Conservation (phyloP, 2,888 invertebrate species). For the Heteropelma amictum region DNA sequence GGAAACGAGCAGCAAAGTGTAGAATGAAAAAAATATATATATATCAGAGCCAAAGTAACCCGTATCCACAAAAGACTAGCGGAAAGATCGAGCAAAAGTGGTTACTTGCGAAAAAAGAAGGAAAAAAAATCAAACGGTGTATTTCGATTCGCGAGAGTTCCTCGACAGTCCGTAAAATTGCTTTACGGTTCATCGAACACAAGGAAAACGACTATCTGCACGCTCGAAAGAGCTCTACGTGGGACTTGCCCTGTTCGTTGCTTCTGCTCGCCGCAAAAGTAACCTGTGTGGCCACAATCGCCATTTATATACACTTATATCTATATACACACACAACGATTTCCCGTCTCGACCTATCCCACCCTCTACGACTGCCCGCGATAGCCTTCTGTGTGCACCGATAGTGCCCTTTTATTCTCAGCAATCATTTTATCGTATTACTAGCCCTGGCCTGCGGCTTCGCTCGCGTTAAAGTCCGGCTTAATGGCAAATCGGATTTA, state of each 20-base stretch:
- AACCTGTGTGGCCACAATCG: slow-evolving; percentile 58
- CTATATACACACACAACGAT: background rate
- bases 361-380: slow-evolving; percentile 16
- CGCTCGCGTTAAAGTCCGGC: slow-evolving; percentile 17
- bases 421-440: slow-evolving; percentile 55
- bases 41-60: slow-evolving; percentile 31
- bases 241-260: slow-evolving; percentile 56
- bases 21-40: background rate
- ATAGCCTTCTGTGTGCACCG: slow-evolving; percentile 41
- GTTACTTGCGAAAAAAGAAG: slow-evolving; percentile 51
- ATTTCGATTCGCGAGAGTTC: slow-evolving; percentile 61
- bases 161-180: slow-evolving; percentile 64
- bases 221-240: slow-evolving; percentile 58
- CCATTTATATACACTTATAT: background rate
- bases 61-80: slow-evolving; percentile 40
- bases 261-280: slow-evolving; percentile 54
- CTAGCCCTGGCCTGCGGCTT: slow-evolving; percentile 43
- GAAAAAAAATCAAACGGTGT: slow-evolving; percentile 39
- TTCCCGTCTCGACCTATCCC: background rate
- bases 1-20: background rate
- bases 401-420: slow-evolving; percentile 45
- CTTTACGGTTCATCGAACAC: slow-evolving; percentile 62
- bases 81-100: slow-evolving; percentile 55
- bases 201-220: slow-evolving; percentile 61
- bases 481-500: no score